Conservation (phyloP, 2,113 vertebrate species). For the Ictidomys tridecemlineatus region DNA sequence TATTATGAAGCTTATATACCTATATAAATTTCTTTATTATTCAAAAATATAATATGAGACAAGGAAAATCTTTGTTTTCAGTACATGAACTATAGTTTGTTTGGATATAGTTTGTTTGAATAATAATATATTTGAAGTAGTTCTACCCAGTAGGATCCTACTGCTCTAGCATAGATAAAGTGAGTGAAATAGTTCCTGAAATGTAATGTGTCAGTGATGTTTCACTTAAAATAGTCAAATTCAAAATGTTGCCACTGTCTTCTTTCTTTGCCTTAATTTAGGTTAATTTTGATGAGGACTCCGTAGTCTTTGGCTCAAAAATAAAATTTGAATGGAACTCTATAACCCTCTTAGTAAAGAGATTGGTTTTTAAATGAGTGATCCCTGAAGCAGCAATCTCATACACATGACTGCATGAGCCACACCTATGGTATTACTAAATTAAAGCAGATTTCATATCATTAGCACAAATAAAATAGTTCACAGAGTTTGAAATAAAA, state of each 20-base stretch:
- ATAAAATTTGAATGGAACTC: slow-evolving; percentile 39
- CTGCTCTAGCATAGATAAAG: neutral
- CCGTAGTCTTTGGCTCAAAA: neutral
- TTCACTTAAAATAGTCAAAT: neutral
- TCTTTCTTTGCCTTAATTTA: neutral
- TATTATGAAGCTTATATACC: neutral
- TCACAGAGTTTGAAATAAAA: neutral
- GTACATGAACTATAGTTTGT: neutral
- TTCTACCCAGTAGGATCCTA: neutral
- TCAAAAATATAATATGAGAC: neutral
- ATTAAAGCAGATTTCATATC: slow-evolving; percentile 47
- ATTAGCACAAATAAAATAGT: neutral
- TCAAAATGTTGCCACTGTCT: neutral
- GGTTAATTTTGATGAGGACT: slow-evolving; percentile 12
- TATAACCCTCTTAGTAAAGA: neutral
- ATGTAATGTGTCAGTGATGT: neutral
- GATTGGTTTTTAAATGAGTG: slow-evolving; percentile 57
- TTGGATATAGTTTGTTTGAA: neutral
- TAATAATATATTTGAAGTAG: neutral
- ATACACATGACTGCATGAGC: slow-evolving; percentile 42
- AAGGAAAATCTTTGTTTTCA: neutral
- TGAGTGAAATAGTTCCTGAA: neutral
- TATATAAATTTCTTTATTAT: neutral
- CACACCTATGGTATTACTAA: neutral
- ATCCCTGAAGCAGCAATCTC: slow-evolving; percentile 40